These are phyloP conservation scores for Polypedilum vanderplanki DNA, from an alignment of 1,140 invertebrate species.

Conservation along the genomic window DNA sequence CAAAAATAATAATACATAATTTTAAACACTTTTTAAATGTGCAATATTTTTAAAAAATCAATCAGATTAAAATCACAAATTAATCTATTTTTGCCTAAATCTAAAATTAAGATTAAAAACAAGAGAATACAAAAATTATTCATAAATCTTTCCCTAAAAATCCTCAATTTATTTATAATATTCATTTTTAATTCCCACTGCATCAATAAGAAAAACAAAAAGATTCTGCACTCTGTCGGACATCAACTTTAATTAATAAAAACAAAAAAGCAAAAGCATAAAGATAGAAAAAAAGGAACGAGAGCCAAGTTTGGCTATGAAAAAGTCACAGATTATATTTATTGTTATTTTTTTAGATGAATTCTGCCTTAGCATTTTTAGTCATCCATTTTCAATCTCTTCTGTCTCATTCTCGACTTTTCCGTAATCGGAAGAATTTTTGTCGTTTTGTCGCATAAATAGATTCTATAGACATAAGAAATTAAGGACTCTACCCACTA, in stretches of 20 bases:
- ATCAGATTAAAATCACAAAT: no score
- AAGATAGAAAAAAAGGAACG: neutral
- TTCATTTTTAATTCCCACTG: no score
- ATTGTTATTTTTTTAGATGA: conserved; percentile 22
- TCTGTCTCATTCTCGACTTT: neutral
- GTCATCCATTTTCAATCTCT: neutral
- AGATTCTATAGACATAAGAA: conserved; percentile 16
- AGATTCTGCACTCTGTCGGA: neutral
- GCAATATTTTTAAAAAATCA: no score
- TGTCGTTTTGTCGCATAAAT: neutral
- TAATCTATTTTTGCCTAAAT: no score
- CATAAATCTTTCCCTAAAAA: no score
- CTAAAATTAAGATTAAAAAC: no score
- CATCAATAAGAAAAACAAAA: neutral
- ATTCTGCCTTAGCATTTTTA: neutral
- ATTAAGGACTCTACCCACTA: neutral
- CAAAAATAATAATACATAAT: no score
- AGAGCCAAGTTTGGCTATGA: neutral
- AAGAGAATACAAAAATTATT: no score
- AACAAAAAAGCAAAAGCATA: neutral
- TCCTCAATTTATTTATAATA: no score
- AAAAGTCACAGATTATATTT: conserved; percentile 23
- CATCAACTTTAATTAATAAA: conserved; percentile 28
- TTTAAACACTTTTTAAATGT: no score
- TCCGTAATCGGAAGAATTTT: conserved; percentile 12